phyloP scores from a whole-genome alignment of 2,797 vertebrate species.

The Enteromius viviparus region DNA sequence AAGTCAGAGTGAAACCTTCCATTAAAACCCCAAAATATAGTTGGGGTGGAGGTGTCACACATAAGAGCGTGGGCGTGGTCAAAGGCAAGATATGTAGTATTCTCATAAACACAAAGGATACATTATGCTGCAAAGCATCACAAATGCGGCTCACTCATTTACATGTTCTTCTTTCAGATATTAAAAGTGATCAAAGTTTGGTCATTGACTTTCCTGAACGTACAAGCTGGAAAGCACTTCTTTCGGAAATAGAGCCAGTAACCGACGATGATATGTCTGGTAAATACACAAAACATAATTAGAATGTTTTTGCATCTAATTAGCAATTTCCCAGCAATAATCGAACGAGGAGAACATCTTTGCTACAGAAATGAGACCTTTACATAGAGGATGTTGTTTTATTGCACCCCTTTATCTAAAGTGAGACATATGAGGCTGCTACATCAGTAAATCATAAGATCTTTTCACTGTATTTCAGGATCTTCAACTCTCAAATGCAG shows the following conservation, averaged over 20 bases:
- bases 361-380: neutral
- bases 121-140: neutral
- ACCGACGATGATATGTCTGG: neutral
- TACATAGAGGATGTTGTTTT: too few species aligned
- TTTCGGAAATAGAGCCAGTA: constrained; percentile 37
- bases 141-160: neutral
- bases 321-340: neutral
- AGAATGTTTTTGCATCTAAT: neutral
- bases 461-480: neutral
- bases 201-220: constrained; percentile 27
- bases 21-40: constrained; percentile 36
- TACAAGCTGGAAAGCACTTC: constrained; percentile 26
- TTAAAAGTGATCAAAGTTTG: constrained; percentile 6
- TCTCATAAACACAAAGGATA: neutral
- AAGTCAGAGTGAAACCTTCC: constrained; percentile 43
- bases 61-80: constrained; percentile 37
- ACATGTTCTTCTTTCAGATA: constrained; percentile 4
- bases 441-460: too few species aligned
- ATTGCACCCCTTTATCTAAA: neutral
- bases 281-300: neutral
- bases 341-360: neutral
- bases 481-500: neutral
- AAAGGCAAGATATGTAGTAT: constrained; percentile 23
- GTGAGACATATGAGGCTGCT: too few species aligned
- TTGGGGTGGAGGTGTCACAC: constrained; percentile 37